Conservation (phyloP, 1,140 invertebrate species). For the Hermetia illucens region DNA sequence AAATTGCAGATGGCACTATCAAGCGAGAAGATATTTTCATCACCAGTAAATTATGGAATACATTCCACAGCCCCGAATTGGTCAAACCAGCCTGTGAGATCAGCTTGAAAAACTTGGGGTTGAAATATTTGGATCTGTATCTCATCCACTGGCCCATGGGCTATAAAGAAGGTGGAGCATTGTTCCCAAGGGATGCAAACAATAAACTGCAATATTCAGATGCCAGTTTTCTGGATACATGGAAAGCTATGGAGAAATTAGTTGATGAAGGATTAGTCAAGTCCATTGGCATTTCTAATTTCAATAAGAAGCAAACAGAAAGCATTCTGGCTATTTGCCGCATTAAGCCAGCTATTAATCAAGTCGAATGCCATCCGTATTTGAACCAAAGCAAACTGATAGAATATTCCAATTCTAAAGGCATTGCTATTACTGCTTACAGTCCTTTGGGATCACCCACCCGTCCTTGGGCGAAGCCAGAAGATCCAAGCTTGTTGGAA, state of each 20-base stretch:
- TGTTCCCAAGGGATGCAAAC: conserved; percentile 36
- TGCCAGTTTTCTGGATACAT: conserved; percentile 65
- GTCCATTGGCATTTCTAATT: conserved; percentile 75
- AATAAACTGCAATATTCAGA: conserved; percentile 44
- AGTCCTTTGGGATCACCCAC: conserved; percentile 57
- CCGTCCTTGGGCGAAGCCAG: conserved; percentile 52
- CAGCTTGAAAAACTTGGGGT: conserved; percentile 43
- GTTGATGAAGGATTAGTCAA: conserved; percentile 51
- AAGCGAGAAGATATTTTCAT: conserved; percentile 55
- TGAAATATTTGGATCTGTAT: conserved; percentile 61
- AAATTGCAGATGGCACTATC: conserved; percentile 47
- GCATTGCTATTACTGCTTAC: conserved; percentile 60
- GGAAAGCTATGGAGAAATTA: conserved; percentile 64
- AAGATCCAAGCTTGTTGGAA: conserved; percentile 47
- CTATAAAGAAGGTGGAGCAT: conserved; percentile 34
- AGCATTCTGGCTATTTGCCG: conserved; percentile 45
- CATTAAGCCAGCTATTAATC: conserved; percentile 58
- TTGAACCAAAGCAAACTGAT: conserved; percentile 52
- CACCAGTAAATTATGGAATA: conserved; percentile 57
- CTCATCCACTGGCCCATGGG: conserved; percentile 73
- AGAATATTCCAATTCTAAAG: conserved; percentile 46
- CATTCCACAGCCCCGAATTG: conserved; percentile 42
- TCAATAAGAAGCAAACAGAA: conserved; percentile 61
- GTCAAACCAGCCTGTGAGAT: conserved; percentile 38
- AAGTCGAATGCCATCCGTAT: conserved; percentile 69